Base-by-base conservation (phyloP, 2,888 invertebrate genomes). In the Clepsis dumicolana region DNA sequence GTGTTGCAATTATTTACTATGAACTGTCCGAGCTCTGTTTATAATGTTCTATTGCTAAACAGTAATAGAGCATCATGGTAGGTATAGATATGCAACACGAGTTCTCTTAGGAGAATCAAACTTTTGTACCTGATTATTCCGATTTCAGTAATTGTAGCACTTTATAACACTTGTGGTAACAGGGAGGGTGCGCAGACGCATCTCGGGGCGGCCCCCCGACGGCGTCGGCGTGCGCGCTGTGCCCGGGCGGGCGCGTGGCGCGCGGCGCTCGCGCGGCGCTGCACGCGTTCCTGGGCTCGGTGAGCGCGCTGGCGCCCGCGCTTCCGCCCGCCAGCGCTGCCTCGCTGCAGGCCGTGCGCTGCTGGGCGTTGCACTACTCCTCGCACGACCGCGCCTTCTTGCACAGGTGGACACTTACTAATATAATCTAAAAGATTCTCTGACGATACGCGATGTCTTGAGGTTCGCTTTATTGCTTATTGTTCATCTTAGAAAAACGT, bases 281-380 rank as follows among this genome's bases (percentile, higher is more conserved):
- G 86, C 98, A 99, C 84, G 95, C 96, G 1, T 95, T 98, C 70
- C 93, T 99, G 18, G 98, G 98, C 83, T 98, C 98, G 0, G 97
- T 99, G 66, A 97, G 98, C 14, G 98, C 98, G 83, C 94, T 99
- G 53, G 99, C 99, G 94, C 96, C 98, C 16, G 94, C 97, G 18
- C 93, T 98, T 71, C 98, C 98, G 0, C 95, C 97, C 72, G 97
- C 98, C 50, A 98, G 98, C 7, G 96, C 98, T 0, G 92, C 98
- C 24, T 97, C 98, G 79, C 96, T 98, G 86, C 98, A 98, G 90
- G 98, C 98, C 0, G 97, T 99, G 48, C 94, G 98, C 71, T 98
- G 98, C 88, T 99, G 98, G 96, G 98, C 98, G 32, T 95, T 99
- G 62, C 96, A 97, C 79, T 99, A 98, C 86, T 96, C 97, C 0